A percentile compares a stretch with the other conserved stretches of the same genome.
These are phyloP conservation scores for Mamestra brassicae DNA, from an alignment of 2,888 invertebrate genomes.

Conservation along the genomic window DNA sequence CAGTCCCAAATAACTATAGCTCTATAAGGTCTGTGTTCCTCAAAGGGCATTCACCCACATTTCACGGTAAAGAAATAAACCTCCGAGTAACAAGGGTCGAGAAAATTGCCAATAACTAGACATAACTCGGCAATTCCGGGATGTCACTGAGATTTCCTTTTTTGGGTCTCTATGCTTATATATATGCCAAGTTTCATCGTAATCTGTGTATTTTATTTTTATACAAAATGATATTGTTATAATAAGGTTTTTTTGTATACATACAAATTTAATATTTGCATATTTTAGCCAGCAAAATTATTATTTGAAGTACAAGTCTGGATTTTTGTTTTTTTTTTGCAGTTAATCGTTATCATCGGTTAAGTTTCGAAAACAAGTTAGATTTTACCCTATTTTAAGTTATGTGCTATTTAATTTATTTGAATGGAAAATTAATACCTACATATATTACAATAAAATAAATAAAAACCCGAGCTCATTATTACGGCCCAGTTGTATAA, in stretches of 20 bases:
- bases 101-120: conserved; percentile 30
- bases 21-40: background rate
- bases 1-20: background rate
- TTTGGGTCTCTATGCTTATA: background rate
- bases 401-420: no score
- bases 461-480: background rate
- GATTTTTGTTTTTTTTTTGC: no score
- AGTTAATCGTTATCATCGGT: no score
- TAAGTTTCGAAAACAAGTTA: no score
- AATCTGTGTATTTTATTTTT: conserved; percentile 6
- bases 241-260: no score
- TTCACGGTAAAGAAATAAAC: background rate
- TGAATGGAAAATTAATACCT: no score
- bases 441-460: no score
- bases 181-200: background rate
- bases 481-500: background rate
- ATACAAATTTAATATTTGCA: no score
- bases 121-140: background rate
- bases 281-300: no score
- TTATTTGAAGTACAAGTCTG: no score
- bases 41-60: background rate
- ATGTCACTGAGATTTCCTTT: background rate
- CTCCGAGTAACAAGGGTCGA: conserved; percentile 23
- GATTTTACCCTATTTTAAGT: no score
- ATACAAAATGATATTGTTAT: background rate